Conservation (phyloP, 2,113 vertebrate species). For the Vanacampus margaritifer region DNA sequence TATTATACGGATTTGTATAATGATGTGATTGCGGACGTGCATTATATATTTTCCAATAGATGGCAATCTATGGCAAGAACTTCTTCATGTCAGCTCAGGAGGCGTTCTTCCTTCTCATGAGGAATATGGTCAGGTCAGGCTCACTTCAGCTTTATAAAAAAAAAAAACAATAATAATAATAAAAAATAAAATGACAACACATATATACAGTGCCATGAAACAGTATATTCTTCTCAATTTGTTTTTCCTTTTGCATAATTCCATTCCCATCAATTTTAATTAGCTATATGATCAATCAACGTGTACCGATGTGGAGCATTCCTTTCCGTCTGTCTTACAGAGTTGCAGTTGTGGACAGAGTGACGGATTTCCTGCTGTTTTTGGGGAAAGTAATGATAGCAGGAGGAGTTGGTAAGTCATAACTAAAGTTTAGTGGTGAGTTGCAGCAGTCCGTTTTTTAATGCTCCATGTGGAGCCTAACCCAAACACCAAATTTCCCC, state of each 20-base stretch:
- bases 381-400: constrained; percentile 86
- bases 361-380: constrained; percentile 86
- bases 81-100: constrained; percentile 87
- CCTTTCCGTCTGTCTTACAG: constrained; percentile 54
- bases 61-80: constrained; percentile 89
- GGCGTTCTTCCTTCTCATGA: constrained; percentile 87
- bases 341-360: constrained; percentile 88
- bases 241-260: too few species aligned
- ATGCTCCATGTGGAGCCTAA: background rate
- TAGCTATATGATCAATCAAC: background rate
- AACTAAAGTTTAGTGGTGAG: background rate
- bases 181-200: too few species aligned
- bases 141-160: background rate
- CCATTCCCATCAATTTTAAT: background rate
- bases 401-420: constrained; percentile 82
- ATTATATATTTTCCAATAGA: constrained; percentile 60
- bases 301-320: background rate
- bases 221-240: too few species aligned
- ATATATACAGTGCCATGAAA: too few species aligned
- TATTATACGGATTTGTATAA: background rate
- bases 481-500: background rate
- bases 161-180: too few species aligned
- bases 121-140: constrained; percentile 84
- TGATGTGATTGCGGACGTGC: background rate
- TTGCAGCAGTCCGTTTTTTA: background rate